These are phyloP conservation scores for Laupala kohalensis DNA, from an alignment of 1,140 invertebrate species.

Conservation along the genomic window DNA sequence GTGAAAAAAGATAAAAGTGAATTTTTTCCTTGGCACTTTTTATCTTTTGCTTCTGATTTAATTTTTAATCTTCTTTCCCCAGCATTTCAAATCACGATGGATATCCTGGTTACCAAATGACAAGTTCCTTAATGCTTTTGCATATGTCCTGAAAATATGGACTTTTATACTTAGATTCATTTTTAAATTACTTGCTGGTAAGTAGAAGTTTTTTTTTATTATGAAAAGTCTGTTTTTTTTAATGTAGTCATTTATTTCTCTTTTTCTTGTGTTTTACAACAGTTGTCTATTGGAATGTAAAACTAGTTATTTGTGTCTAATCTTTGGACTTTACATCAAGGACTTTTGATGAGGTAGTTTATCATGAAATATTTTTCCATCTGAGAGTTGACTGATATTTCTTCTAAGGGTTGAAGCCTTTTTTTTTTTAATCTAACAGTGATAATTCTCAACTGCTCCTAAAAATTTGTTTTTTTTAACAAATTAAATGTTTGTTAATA, in stretches of 20 bases:
- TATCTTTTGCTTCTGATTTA: too few relatives aligned
- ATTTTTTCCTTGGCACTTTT: too few relatives aligned
- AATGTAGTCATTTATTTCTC: neutral
- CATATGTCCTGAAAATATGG: constrained; percentile 34
- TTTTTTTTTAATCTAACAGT: too few relatives aligned
- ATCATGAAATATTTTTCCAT: neutral
- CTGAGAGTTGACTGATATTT: too few relatives aligned
- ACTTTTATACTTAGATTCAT: constrained; percentile 31
- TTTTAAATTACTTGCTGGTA: constrained; percentile 34
- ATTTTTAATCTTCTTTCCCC: constrained; percentile 3
- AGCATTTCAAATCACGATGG: constrained; percentile 26
- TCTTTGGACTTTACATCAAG: neutral
- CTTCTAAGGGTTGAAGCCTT: too few relatives aligned
- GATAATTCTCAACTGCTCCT: too few relatives aligned
- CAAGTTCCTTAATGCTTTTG: constrained; percentile 39
- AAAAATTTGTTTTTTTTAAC: too few relatives aligned
- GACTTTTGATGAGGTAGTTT: neutral
- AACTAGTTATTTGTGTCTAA: neutral
- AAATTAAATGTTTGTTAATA: too few relatives aligned
- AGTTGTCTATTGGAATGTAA: neutral
- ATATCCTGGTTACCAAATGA: constrained; percentile 41
- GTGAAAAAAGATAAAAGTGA: too few relatives aligned
- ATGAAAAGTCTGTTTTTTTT: too few relatives aligned
- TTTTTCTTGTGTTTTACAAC: neutral
- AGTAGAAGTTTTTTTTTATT: constrained; percentile 12